Evolutionary conservation across 2,113 vertebrate species (phyloP).

Genomic region (Columba livia): DNA sequence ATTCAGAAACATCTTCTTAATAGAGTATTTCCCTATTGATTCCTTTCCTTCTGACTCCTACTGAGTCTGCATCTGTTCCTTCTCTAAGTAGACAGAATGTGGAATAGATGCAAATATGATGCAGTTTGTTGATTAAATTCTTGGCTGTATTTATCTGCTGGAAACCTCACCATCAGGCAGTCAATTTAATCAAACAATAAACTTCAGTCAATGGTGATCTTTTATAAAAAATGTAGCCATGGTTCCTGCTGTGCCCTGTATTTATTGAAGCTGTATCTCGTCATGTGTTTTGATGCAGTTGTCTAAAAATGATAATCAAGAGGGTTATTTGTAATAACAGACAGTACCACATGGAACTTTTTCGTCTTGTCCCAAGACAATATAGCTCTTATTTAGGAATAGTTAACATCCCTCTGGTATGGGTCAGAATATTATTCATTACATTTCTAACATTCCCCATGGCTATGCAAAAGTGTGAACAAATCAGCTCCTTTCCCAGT

Average conservation of each 20-base stretch:
- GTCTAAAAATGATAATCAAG: background rate
- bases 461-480: background rate
- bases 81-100: constrained; percentile 36
- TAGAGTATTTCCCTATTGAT: constrained; percentile 57
- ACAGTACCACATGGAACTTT: background rate
- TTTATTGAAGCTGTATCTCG: constrained; percentile 22
- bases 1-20: constrained; percentile 55
- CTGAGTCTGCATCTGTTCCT: constrained; percentile 64
- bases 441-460: background rate
- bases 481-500: background rate
- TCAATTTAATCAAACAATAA: constrained; percentile 65
- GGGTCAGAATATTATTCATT: constrained; percentile 41
- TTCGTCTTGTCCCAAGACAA: background rate
- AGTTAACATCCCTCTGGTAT: background rate
- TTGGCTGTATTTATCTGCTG: constrained; percentile 56
- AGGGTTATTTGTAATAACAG: constrained; percentile 12
- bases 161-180: constrained; percentile 28
- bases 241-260: background rate
- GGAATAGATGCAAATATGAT: constrained; percentile 63
- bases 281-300: background rate
- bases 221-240: background rate
- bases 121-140: constrained; percentile 66
- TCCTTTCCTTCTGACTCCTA: constrained; percentile 50
- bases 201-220: constrained; percentile 37
- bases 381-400: background rate